These are phyloP conservation scores for Mayetiola destructor DNA, from an alignment of 2,888 invertebrate genomes.

Conservation along the genomic window DNA sequence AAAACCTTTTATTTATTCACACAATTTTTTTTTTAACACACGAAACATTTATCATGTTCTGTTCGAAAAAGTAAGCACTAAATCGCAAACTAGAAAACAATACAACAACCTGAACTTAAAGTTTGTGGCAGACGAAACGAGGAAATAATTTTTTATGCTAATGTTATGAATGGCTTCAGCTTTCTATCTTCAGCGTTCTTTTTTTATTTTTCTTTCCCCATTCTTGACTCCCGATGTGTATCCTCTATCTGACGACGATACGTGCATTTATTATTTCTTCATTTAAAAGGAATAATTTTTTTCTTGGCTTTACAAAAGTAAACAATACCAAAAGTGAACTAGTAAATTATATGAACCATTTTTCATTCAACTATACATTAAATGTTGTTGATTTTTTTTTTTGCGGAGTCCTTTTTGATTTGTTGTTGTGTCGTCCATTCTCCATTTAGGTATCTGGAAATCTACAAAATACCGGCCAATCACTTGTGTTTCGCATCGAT, in stretches of 20 bases:
- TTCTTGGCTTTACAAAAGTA: not conserved
- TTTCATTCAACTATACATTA: not conserved
- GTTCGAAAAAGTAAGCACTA: not conserved
- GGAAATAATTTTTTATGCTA: slow-evolving; percentile 12
- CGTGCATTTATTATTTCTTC: not conserved
- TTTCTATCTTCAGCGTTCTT: not conserved
- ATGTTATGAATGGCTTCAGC: not conserved
- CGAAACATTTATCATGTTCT: slow-evolving; percentile 6
- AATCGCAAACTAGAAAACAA: not conserved
- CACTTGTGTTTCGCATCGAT: slow-evolving; percentile 79
- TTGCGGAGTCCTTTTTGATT: too few relatives aligned
- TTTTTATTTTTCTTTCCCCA: not conserved
- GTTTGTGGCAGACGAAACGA: not conserved
- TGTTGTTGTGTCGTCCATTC: slow-evolving; percentile 19
- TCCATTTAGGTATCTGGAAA: slow-evolving; percentile 65
- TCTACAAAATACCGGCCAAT: slow-evolving; percentile 87
- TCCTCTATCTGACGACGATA: too few relatives aligned
- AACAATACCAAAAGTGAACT: not conserved
- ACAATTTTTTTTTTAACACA: not conserved
- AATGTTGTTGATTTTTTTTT: not conserved
- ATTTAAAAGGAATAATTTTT: not conserved
- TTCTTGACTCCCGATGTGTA: not conserved
- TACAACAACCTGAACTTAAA: not conserved
- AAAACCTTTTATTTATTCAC: slow-evolving; percentile 10
- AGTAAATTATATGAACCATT: not conserved